phyloP scores from a whole-genome alignment of 2,888 invertebrate genomes.

The Andricus quercusramuli region DNA sequence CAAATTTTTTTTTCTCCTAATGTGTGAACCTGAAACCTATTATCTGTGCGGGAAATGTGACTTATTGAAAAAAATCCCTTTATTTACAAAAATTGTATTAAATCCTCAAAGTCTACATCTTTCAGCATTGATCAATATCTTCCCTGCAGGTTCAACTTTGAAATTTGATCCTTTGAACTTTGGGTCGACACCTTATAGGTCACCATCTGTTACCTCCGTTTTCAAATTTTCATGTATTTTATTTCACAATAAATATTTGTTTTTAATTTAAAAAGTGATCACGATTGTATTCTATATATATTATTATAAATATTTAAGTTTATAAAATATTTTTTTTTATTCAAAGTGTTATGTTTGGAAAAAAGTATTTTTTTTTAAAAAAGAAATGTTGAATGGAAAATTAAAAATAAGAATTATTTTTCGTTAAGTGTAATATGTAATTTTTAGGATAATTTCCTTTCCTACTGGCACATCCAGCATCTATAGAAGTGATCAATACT shows the following conservation, averaged over 20 bases:
- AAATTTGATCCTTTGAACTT: slow-evolving; percentile 21
- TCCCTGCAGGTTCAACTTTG: background rate
- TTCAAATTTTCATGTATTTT: background rate
- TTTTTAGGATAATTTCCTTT: background rate
- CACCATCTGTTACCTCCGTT: slow-evolving; percentile 43
- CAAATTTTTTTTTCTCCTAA: slow-evolving; percentile 14
- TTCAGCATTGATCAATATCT: background rate
- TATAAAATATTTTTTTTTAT: background rate
- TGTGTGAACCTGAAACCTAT: background rate
- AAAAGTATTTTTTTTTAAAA: background rate
- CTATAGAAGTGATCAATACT: background rate
- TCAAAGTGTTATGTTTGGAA: background rate
- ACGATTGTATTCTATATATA: too few relatives aligned
- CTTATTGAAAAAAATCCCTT: background rate
- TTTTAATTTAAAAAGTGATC: too few relatives aligned
- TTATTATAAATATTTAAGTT: too few relatives aligned
- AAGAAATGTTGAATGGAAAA: background rate
- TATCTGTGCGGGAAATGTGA: background rate
- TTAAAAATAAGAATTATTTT: background rate
- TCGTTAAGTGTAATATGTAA: background rate
- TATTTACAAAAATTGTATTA: background rate
- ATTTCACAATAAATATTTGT: background rate
- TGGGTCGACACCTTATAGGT: slow-evolving; percentile 42
- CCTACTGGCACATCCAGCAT: background rate
- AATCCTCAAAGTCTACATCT: background rate